These are phyloP conservation scores for Noctua pronuba DNA, from an alignment of 2,888 invertebrate species.

Conservation along the genomic window DNA sequence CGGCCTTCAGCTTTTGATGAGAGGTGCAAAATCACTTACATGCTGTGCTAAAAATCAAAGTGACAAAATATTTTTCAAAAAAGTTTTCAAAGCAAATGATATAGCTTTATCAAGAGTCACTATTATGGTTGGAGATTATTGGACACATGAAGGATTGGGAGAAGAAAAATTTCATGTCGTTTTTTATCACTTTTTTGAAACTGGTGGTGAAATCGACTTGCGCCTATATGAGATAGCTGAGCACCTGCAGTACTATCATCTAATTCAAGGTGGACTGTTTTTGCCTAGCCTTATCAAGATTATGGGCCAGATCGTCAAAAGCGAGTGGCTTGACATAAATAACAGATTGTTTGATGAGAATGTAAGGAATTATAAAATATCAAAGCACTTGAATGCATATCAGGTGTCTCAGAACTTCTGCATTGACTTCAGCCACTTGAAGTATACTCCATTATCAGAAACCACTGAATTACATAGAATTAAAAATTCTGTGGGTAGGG, in stretches of 20 bases:
- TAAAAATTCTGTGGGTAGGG: slow-evolving; percentile 61
- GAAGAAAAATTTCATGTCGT: slow-evolving; percentile 88
- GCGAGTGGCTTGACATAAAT: slow-evolving; percentile 90
- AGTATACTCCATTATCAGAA: slow-evolving; percentile 83
- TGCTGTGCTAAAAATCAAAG: slow-evolving; percentile 81
- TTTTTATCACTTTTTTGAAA: slow-evolving; percentile 89
- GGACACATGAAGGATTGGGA: slow-evolving; percentile 73
- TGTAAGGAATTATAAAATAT: slow-evolving; percentile 89
- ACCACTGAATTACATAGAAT: slow-evolving; percentile 75
- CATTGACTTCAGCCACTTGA: slow-evolving; percentile 84
- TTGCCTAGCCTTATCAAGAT: slow-evolving; percentile 89
- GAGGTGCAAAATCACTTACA: slow-evolving; percentile 84
- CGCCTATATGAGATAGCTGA: slow-evolving; percentile 74
- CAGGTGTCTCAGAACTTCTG: slow-evolving; percentile 90
- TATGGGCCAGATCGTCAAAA: slow-evolving; percentile 90
- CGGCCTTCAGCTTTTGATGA: slow-evolving; percentile 90
- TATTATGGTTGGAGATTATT: slow-evolving; percentile 80
- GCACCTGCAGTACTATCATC: slow-evolving; percentile 76
- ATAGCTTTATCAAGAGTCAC: slow-evolving; percentile 80
- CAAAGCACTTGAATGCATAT: slow-evolving; percentile 90
- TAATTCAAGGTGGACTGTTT: slow-evolving; percentile 85
- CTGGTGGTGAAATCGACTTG: slow-evolving; percentile 90
- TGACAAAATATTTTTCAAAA: slow-evolving; percentile 84
- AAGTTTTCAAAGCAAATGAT: slow-evolving; percentile 83
- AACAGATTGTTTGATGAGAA: slow-evolving; percentile 90